Evolutionary conservation across 2,113 vertebrate species (phyloP).

Genomic region (Pachyramphus minor): DNA sequence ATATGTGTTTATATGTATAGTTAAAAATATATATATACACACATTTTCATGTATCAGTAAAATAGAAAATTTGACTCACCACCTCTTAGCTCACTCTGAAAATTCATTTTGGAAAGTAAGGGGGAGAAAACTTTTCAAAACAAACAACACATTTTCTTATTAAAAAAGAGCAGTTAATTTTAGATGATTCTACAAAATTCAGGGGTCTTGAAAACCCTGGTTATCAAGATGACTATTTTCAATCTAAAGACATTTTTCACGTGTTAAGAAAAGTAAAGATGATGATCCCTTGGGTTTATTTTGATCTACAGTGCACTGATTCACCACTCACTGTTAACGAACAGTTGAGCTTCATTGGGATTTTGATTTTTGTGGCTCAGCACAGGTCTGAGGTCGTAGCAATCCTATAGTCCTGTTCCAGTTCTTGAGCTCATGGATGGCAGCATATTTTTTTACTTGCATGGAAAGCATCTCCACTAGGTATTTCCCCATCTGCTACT

Average conservation of each 20-base stretch:
- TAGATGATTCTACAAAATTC: background rate
- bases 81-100: background rate
- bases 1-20: too few relatives aligned
- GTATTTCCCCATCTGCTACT: background rate
- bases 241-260: background rate
- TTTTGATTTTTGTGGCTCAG: background rate
- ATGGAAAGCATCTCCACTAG: background rate
- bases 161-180: background rate
- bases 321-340: background rate
- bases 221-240: background rate
- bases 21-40: background rate
- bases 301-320: background rate
- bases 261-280: background rate
- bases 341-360: background rate
- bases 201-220: background rate
- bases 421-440: background rate
- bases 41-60: background rate
- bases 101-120: background rate
- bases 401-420: background rate
- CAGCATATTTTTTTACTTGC: background rate
- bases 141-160: rapidly evolving
- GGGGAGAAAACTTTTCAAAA: background rate
- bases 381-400: background rate
- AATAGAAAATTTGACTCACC: background rate
- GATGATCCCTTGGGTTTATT: background rate